Evolutionary conservation across 2,113 vertebrate species (phyloP).

Genomic region (Propithecus coquereli): DNA sequence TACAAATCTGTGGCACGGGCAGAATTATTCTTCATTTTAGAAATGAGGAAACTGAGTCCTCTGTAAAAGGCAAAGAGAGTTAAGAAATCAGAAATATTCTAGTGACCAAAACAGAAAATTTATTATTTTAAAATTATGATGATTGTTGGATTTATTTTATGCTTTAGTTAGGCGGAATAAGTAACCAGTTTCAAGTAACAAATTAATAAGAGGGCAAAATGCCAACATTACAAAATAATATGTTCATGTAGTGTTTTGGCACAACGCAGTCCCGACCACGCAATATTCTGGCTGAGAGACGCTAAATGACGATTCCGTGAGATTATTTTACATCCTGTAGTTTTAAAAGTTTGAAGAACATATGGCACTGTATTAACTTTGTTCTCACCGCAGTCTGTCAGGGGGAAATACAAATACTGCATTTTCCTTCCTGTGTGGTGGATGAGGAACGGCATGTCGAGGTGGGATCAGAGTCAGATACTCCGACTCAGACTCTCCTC

Average conservation of each 20-base stretch:
- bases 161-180: not conserved
- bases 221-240: not conserved
- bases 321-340: not conserved
- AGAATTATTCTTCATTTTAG: not conserved
- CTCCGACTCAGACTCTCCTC: not conserved
- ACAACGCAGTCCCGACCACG: not conserved
- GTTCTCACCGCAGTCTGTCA: not conserved
- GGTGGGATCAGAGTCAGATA: not conserved
- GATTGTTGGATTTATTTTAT: not conserved
- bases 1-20: not conserved
- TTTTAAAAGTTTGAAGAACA: not conserved
- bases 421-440: not conserved
- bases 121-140: not conserved
- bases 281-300: not conserved
- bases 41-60: not conserved
- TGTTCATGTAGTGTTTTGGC: not conserved
- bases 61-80: not conserved
- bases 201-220: not conserved
- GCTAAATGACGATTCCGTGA: not conserved
- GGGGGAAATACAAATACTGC: not conserved
- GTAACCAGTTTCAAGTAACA: not conserved
- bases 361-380: not conserved
- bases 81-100: not conserved
- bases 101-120: not conserved
- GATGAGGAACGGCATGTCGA: not conserved